Conservation (phyloP, 2,113 vertebrate genomes). For the Bothrops jararaca region DNA sequence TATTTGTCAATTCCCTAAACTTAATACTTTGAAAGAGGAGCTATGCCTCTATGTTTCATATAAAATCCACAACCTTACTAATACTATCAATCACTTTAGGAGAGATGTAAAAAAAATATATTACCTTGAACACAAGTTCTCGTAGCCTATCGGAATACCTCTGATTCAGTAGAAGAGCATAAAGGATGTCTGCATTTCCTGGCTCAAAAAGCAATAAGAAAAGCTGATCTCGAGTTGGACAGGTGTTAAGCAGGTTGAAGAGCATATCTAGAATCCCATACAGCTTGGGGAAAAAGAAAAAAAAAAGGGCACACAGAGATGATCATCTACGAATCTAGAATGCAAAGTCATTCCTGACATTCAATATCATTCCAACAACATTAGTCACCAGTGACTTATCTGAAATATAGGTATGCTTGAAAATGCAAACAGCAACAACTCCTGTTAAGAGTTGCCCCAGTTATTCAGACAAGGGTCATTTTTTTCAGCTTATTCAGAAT, state of each 20-base stretch:
- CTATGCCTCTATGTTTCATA: background rate
- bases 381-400: background rate
- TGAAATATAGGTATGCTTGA: background rate
- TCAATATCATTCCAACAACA: background rate
- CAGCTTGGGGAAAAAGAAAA: conserved; percentile 67
- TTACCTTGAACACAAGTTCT: conserved; percentile 94
- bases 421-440: background rate
- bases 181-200: conserved; percentile 90
- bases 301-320: conserved; percentile 44
- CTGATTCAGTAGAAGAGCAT: conserved; percentile 86
- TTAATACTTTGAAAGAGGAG: background rate
- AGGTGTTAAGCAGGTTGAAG: conserved; percentile 83
- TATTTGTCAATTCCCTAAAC: background rate
- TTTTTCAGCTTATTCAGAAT: background rate
- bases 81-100: conserved; percentile 22
- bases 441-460: background rate
- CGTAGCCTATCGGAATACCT: conserved; percentile 87
- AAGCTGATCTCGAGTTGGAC: conserved; percentile 87
- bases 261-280: conserved; percentile 84
- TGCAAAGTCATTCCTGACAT: background rate
- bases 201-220: conserved; percentile 93
- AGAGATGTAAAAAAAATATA: conserved; percentile 7
- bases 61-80: background rate
- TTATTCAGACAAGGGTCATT: background rate
- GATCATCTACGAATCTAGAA: conserved; percentile 33